Conservation (phyloP, 2,888 invertebrate species). For the Eumacrocentrus americanus region DNA sequence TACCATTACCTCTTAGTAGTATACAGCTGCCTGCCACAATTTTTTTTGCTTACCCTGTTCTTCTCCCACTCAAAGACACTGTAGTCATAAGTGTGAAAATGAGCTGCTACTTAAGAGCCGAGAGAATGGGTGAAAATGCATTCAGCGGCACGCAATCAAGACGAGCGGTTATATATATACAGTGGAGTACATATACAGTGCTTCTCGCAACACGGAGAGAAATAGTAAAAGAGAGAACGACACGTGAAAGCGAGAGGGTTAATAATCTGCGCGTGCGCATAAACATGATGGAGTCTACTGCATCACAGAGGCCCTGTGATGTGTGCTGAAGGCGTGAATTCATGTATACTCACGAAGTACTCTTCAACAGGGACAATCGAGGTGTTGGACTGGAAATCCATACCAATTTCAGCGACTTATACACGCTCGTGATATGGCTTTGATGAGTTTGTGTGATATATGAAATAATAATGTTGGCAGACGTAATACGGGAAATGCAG, state of each 20-base stretch:
- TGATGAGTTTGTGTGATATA: too few species aligned
- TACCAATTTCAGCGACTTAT: conserved; percentile 60
- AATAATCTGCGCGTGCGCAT: conserved; percentile 26
- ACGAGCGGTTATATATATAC: conserved; percentile 24
- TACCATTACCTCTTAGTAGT: too few species aligned
- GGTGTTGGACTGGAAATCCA: conserved; percentile 62
- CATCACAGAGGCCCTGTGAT: not conserved
- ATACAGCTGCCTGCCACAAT: too few species aligned
- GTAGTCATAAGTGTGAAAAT: conserved; percentile 36
- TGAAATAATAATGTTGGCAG: too few species aligned
- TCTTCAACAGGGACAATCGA: conserved; percentile 59
- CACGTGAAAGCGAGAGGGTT: conserved; percentile 22
- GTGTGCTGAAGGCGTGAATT: conserved; percentile 53
- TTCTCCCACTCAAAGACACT: not conserved
- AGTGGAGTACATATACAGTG: conserved; percentile 6
- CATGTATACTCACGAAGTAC: conserved; percentile 57
- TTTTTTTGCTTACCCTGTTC: conserved; percentile 34
- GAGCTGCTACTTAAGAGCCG: conserved; percentile 49
- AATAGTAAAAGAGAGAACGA: conserved; percentile 35
- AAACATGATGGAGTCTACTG: not conserved
- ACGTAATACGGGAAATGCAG: too few species aligned
- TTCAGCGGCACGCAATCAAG: conserved; percentile 50
- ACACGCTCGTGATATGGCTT: conserved; percentile 41
- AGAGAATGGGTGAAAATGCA: conserved; percentile 44
- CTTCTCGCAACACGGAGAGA: too few species aligned